A percentile compares a stretch with the other conserved stretches of the same genome.
Conservation (phyloP, 2,113 vertebrate species). For the Corydoras sp. region DNA sequence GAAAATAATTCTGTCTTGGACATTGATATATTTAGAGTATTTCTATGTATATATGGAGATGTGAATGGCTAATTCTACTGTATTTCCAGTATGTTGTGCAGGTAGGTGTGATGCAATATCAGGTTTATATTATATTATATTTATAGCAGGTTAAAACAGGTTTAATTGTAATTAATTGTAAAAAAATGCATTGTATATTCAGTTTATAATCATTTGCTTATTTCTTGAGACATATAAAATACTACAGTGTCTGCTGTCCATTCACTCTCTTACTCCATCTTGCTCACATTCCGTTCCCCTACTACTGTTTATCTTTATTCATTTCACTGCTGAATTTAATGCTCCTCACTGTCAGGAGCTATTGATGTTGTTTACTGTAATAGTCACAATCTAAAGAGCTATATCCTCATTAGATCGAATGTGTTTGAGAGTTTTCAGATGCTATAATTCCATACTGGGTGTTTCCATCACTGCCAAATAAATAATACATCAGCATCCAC, state of each 20-base stretch:
- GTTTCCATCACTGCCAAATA: conserved; percentile 47
- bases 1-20: no score
- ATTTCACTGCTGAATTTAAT: conserved; percentile 6
- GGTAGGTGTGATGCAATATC: no score
- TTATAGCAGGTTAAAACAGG: no score
- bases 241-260: neutral
- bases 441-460: conserved; percentile 27
- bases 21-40: no score
- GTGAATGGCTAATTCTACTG: no score
- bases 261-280: neutral
- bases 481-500: conserved; percentile 48
- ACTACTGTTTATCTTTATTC: neutral
- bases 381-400: conserved; percentile 27
- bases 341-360: neutral
- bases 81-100: no score
- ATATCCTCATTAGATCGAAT: conserved; percentile 43
- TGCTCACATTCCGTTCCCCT: neutral
- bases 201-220: neutral
- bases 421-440: conserved; percentile 28
- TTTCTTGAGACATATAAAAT: neutral
- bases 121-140: no score
- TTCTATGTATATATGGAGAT: no score
- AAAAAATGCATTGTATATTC: no score
- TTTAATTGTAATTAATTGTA: no score
- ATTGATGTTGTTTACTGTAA: conserved; percentile 25